These are phyloP conservation scores for Callimorpha dominula DNA, from an alignment of 2,888 invertebrate species.

Conservation along the genomic window DNA sequence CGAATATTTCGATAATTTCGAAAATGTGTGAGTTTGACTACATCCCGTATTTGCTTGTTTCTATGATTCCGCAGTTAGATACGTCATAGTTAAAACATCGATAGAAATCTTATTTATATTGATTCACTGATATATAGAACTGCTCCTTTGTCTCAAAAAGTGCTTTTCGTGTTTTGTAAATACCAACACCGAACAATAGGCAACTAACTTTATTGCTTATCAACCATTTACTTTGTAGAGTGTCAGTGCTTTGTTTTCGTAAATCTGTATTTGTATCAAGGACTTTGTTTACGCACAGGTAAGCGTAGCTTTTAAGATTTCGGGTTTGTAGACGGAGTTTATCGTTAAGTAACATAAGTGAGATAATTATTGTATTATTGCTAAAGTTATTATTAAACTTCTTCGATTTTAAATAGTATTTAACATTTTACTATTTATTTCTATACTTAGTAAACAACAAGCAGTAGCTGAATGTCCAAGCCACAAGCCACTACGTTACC, in stretches of 20 bases:
- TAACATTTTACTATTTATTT: no score
- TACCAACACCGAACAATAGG: neutral
- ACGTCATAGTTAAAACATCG: no score
- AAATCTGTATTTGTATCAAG: conserved; percentile 3
- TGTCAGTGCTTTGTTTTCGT: neutral
- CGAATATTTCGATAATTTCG: no score
- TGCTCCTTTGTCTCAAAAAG: neutral
- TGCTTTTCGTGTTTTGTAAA: neutral
- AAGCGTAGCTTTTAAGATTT: neutral
- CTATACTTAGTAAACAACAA: no score
- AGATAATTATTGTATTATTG: neutral
- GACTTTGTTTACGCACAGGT: neutral
- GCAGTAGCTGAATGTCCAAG: no score
- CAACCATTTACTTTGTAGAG: neutral
- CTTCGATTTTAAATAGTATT: neutral
- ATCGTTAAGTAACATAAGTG: neutral
- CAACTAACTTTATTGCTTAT: neutral
- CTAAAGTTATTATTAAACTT: neutral
- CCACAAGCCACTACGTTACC: no score
- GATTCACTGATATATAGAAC: neutral
- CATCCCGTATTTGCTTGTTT: no score
- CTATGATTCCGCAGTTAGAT: no score
- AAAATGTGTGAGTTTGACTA: no score
- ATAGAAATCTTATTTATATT: no score
- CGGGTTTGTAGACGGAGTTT: neutral